Evolutionary conservation across 1,140 invertebrate genomes (phyloP), one percentile per base, ranked within the genome.

Genomic region (Cotesia typhae): DNA sequence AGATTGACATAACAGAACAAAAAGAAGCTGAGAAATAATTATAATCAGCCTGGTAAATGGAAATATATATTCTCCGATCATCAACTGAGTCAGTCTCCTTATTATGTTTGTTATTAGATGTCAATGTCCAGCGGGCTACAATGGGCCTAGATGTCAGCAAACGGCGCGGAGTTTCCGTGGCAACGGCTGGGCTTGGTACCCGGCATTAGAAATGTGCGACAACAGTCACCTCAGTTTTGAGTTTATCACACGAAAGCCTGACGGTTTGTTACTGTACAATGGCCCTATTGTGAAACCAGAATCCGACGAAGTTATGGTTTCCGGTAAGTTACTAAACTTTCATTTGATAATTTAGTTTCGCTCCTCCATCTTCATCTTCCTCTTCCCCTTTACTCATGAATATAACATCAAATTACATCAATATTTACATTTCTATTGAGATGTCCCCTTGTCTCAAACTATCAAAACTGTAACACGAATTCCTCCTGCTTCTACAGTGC

Each of bases 111-210:
- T 64, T 80, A 61, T 3, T 76, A 92, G 91, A 57, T 99, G 96
- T 84, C 92, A 93, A 14, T 99, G 98, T 88, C 95, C 94, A 0
- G 89, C 91, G 55, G 96, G 95, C 0, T 98, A 96, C 82, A 95
- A 94, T 80, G 97, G 97, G 0, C 96, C 97, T 5, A 89, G 97
- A 53, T 99, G 98, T 88, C 97, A 99, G 85, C 95, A 98, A 87
- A 97, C 95, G 0, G 94, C 95, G 0, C 90, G 97, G 81, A 96
- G 94, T 80, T 99, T 99, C 87, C 90, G 92, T 75, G 95, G 95
- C 0, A 95, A 94, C 78, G 95, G 95, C 3, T 97, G 95, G 94
- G 96, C 97, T 7, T 97, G 97, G 95, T 98, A 97, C 88, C 94
- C 96, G 0, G 92, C 97, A 0, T 87, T 99, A 5, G 95, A 97